A percentile compares a stretch with the other conserved stretches of the same genome.
Conservation (phyloP, 2,797 vertebrate species). For the Mormyrus hasselquistii region DNA sequence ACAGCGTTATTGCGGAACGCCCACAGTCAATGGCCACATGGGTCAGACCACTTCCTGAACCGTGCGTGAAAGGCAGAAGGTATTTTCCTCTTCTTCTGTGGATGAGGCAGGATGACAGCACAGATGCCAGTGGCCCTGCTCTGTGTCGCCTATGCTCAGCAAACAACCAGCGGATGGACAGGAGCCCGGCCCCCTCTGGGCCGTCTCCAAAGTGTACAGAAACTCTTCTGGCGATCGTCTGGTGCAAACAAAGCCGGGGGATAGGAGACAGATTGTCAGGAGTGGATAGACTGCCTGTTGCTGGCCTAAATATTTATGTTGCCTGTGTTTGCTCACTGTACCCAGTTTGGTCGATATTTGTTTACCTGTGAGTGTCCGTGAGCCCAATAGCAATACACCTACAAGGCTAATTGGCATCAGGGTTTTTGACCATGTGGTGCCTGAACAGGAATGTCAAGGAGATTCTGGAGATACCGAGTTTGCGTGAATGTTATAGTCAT, state of each 20-base stretch:
- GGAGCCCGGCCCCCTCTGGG: not conserved
- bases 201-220: not conserved
- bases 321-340: not conserved
- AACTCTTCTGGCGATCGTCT: not conserved
- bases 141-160: not conserved
- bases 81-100: not conserved
- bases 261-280: not conserved
- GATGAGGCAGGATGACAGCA: not conserved
- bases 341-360: not conserved
- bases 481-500: not conserved
- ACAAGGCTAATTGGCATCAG: not conserved
- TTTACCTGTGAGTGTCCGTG: not conserved
- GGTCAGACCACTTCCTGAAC: not conserved
- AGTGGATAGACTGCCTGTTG: not conserved
- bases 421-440: not conserved
- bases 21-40: not conserved
- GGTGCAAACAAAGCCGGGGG: not conserved
- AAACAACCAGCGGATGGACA: not conserved
- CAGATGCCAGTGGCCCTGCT: not conserved
- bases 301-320: slow-evolving; percentile 4
- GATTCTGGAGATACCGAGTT: not conserved
- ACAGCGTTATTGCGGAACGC: not conserved
- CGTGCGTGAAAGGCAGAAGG: not conserved
- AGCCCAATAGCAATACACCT: not conserved
- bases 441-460: not conserved